Percentiles rank a stretch among this genome's conserved stretches.
These are phyloP conservation scores for Agonopterix alstromeriana DNA, from an alignment of 2,888 invertebrate species.

Conservation along the genomic window DNA sequence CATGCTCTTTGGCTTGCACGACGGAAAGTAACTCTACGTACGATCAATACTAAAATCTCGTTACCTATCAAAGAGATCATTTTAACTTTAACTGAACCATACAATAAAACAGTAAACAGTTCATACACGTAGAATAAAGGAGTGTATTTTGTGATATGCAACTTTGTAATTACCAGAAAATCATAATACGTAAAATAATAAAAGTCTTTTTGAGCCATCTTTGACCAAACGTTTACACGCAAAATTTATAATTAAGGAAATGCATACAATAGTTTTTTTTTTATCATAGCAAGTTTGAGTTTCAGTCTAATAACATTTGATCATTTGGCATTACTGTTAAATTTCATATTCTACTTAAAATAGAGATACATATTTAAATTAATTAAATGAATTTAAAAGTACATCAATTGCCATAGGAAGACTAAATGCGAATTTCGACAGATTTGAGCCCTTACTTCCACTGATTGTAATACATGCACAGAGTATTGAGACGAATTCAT, in stretches of 20 bases:
- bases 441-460: slow-evolving; percentile 41
- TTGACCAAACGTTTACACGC: slow-evolving; percentile 20
- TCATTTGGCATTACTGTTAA: slow-evolving; percentile 74
- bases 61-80: slow-evolving; percentile 67
- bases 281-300: slow-evolving; percentile 40
- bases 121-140: slow-evolving; percentile 20
- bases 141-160: slow-evolving; percentile 58
- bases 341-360: slow-evolving; percentile 49
- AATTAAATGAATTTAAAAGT: slow-evolving; percentile 39
- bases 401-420: slow-evolving; percentile 59
- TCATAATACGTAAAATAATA: slow-evolving; percentile 16
- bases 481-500: slow-evolving; percentile 8
- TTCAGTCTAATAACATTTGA: slow-evolving; percentile 74
- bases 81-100: slow-evolving; percentile 42
- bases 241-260: slow-evolving; percentile 15
- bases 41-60: slow-evolving; percentile 50
- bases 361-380: slow-evolving; percentile 41
- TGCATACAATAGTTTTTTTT: slow-evolving; percentile 25
- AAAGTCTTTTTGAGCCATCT: slow-evolving; percentile 36
- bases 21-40: slow-evolving; percentile 59
- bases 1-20: slow-evolving; percentile 77
- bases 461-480: slow-evolving; percentile 3
- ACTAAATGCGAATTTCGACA: slow-evolving; percentile 55
- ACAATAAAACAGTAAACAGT: slow-evolving; percentile 32
- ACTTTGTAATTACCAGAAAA: slow-evolving; percentile 37